Percentiles rank a stretch among this genome's conserved stretches.
These are phyloP conservation scores for Hippocampus abdominalis DNA, from an alignment of 2,113 vertebrate species.

Conservation along the genomic window DNA sequence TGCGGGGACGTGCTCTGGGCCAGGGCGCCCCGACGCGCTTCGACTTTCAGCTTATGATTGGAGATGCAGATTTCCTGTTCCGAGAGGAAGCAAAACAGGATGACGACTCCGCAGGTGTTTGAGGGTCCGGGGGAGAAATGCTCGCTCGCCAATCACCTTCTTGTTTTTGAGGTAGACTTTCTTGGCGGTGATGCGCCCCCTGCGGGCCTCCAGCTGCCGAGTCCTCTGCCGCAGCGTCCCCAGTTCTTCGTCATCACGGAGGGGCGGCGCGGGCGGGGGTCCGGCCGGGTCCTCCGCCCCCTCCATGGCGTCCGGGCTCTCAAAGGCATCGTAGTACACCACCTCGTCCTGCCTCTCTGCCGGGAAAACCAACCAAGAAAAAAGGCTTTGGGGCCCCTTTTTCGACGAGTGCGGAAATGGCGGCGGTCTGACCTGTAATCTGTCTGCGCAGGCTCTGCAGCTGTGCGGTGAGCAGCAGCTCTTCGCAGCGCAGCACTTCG, in stretches of 20 bases:
- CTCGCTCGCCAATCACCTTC: conserved; percentile 74
- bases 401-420: background rate
- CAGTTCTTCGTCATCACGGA: conserved; percentile 78
- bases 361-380: background rate
- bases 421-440: conserved; percentile 80
- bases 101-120: background rate
- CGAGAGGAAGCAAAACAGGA: conserved; percentile 6
- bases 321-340: conserved; percentile 93
- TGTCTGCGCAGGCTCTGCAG: conserved; percentile 92
- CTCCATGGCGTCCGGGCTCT: conserved; percentile 95
- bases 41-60: conserved; percentile 89
- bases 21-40: conserved; percentile 73
- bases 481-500: conserved; percentile 93
- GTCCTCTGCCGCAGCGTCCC: conserved; percentile 85
- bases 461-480: conserved; percentile 89
- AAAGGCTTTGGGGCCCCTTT: background rate
- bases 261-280: conserved; percentile 72
- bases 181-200: conserved; percentile 94
- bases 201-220: conserved; percentile 89
- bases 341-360: conserved; percentile 86
- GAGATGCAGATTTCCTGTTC: conserved; percentile 90
- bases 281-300: conserved; percentile 75
- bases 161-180: conserved; percentile 99
- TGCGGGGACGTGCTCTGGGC: conserved; percentile 70
- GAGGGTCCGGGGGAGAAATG: background rate